Evolutionary conservation across 2,888 invertebrate species (phyloP), one percentile per base, ranked within the genome.

Genomic region (Andrena hattorfiana): DNA sequence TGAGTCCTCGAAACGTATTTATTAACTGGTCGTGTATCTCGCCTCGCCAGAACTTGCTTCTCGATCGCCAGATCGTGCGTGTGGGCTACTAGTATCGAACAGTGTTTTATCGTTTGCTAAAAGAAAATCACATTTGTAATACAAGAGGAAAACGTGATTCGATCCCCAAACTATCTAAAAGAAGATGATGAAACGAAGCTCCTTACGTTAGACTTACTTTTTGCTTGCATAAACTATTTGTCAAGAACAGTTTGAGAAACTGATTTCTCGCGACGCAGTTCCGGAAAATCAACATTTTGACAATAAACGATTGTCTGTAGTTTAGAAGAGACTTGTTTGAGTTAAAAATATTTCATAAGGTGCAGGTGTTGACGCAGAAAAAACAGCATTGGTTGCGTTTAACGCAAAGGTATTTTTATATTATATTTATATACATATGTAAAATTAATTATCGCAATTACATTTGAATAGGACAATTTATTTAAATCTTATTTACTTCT

Each of bases 1-100:
- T 98, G 97, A 5, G 97, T 97, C 88, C 99, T 95, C 82, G 95
- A 95, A 0, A 96, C 95, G 93, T 96, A 96, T 91, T 95, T 95
- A 91, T 95, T 96, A 2, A 94, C 92, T 23, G 92, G 85, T 20
- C 73, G 70, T 6, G 62, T 30, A 42, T 64, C 48, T 51, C 35
- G 48, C 32, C 84, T 81, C 16, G 60, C 20, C 13, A 20, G 26
- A 5, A 26, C 16, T 20, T 59, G 26, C 48, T 68, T 56, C 13
- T 73, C 62, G 6, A 32, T 0, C 56, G 63, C 83, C 51, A 87
- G 56, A 70, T 81, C 51, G 51, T 86, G 86, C 20, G 71, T 48
- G 16, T 4, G 32, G 2, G 66, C 54, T 51, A 26, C 6, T n/a
- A 23, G 54, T 0, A 32, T 16, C 1, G 62, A 59, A 16, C 23